These are phyloP conservation scores for Toxotes chatareus DNA, from an alignment of 2,113 vertebrate genomes.

Conservation along the genomic window DNA sequence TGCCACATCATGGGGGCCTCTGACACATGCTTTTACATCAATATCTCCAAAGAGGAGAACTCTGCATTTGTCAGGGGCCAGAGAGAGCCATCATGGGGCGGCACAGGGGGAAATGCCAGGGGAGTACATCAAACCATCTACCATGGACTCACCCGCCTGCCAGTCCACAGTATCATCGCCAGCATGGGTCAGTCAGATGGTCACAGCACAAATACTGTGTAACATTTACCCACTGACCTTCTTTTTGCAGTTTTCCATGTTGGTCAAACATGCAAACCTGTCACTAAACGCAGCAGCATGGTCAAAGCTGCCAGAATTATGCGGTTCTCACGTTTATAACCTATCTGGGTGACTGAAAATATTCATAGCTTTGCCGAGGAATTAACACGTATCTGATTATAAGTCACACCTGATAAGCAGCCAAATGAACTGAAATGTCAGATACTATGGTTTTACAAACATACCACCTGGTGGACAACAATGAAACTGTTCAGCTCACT, in stretches of 20 bases:
- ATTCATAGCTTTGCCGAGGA: conserved; percentile 15
- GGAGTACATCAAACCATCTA: conserved; percentile 84
- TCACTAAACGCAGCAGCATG: conserved; percentile 8
- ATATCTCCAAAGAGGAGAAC: conserved; percentile 90
- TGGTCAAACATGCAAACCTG: conserved; percentile 25
- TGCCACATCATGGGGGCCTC: conserved; percentile 88
- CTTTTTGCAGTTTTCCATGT: conserved; percentile 16
- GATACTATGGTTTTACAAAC: conserved; percentile 58
- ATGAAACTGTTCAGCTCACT: conserved; percentile 16
- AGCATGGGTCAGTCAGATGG: conserved; percentile 86
- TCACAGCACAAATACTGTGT: neutral
- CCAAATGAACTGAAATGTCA: conserved; percentile 49
- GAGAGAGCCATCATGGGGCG: conserved; percentile 78
- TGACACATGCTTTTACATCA: conserved; percentile 89
- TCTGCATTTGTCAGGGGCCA: conserved; percentile 87
- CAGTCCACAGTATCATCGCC: conserved; percentile 89
- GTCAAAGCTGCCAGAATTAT: conserved; percentile 10
- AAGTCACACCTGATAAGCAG: conserved; percentile 53
- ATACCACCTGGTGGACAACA: conserved; percentile 76
- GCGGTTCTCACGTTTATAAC: conserved; percentile 26
- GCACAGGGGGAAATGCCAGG: conserved; percentile 72
- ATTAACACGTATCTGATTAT: conserved; percentile 36
- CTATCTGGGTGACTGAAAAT: conserved; percentile 16
- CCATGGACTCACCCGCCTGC: conserved; percentile 87
- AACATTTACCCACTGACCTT: conserved; percentile 56